Percentiles rank a stretch among this genome's conserved stretches.
Conservation (phyloP, 2,797 vertebrate genomes). For the Coendou prehensilis region DNA sequence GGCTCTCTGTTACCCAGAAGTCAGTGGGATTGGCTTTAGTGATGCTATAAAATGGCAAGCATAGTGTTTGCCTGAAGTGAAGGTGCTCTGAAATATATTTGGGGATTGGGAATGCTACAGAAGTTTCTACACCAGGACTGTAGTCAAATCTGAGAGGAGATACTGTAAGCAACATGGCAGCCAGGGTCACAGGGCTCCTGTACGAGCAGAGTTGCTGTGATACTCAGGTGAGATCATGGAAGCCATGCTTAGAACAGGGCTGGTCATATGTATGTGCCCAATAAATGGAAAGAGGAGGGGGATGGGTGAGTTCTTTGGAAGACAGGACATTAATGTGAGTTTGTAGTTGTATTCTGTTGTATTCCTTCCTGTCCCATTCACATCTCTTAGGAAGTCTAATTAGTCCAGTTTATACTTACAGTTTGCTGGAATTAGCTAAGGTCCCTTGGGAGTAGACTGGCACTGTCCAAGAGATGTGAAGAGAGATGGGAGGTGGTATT, state of each 20-base stretch:
- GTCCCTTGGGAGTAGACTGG: not conserved
- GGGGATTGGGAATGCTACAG: not conserved
- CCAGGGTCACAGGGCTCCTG: not conserved
- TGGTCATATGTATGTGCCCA: not conserved
- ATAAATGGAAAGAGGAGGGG: not conserved
- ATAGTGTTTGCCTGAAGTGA: not conserved
- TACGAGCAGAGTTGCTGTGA: not conserved
- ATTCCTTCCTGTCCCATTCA: conserved; percentile 8
- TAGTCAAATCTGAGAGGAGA: not conserved
- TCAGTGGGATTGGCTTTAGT: not conserved
- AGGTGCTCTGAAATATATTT: not conserved
- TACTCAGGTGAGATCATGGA: not conserved
- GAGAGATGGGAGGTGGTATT: not conserved
- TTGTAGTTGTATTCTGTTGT: not conserved
- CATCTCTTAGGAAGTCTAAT: conserved; percentile 32
- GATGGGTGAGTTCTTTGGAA: not conserved
- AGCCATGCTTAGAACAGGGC: not conserved
- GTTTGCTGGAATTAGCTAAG: conserved; percentile 9
- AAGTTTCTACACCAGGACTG: not conserved
- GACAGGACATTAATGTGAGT: not conserved
- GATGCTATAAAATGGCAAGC: not conserved
- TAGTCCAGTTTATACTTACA: not conserved
- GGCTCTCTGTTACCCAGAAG: conserved; percentile 11
- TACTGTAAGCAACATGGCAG: not conserved
- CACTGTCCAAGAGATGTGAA: not conserved